Evolutionary conservation across 2,797 vertebrate species (phyloP).

Genomic region (Antrozous pallidus): DNA sequence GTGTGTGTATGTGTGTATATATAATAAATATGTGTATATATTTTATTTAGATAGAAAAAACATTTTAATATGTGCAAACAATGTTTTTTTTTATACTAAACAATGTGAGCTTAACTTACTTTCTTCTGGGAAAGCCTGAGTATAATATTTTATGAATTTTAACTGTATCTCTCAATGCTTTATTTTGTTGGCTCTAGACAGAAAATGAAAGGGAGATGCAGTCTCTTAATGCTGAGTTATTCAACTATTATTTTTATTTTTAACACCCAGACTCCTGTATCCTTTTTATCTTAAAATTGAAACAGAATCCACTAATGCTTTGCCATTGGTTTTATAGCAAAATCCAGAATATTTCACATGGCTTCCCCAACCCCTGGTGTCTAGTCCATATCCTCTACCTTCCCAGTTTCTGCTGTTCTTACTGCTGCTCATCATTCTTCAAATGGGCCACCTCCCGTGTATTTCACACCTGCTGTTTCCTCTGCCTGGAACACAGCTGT

Average conservation of each 20-base stretch:
- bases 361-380: neutral
- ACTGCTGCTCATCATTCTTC: neutral
- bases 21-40: neutral
- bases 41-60: neutral
- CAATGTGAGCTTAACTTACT: neutral
- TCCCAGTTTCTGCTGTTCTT: neutral
- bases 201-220: neutral
- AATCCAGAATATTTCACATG: neutral
- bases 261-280: neutral
- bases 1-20: neutral
- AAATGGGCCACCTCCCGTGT: neutral
- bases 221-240: neutral
- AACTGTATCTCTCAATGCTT: neutral
- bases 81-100: neutral
- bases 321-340: neutral
- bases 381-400: neutral
- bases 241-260: neutral
- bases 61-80: neutral
- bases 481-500: neutral
- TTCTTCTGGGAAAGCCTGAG: neutral
- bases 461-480: neutral
- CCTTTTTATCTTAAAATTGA: neutral
- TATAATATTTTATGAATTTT: neutral
- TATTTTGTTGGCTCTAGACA: neutral
- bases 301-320: neutral